These are phyloP conservation scores for Musca vetustissima DNA, from an alignment of 1,140 invertebrate genomes.

Conservation along the genomic window DNA sequence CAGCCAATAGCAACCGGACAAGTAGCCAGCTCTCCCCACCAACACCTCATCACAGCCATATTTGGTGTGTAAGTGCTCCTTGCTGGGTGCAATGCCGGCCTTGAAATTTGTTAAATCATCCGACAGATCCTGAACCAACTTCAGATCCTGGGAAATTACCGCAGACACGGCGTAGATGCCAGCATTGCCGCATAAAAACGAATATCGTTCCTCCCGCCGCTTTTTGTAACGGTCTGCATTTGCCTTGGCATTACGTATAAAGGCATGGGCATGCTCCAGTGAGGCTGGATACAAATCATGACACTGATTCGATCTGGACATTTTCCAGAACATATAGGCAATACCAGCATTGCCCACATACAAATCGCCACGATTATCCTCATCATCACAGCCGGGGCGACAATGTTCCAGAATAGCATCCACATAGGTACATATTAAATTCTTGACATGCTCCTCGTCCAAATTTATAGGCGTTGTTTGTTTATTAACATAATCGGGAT, in stretches of 20 bases:
- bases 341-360: slow-evolving; percentile 62
- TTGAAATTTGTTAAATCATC: slow-evolving; percentile 57
- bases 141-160: slow-evolving; percentile 51
- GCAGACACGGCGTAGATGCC: slow-evolving; percentile 66
- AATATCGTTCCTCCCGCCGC: slow-evolving; percentile 50
- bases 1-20: slow-evolving; percentile 75
- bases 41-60: slow-evolving; percentile 82
- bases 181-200: slow-evolving; percentile 65
- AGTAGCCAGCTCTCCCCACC: slow-evolving; percentile 78
- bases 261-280: slow-evolving; percentile 54
- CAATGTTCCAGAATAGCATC: slow-evolving; percentile 51
- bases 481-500: slow-evolving; percentile 40
- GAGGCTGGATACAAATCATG: slow-evolving; percentile 44
- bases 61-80: slow-evolving; percentile 64
- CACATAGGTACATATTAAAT: slow-evolving; percentile 51
- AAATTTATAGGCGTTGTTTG: slow-evolving; percentile 42
- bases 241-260: slow-evolving; percentile 56
- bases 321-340: slow-evolving; percentile 60
- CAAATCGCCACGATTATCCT: slow-evolving; percentile 57
- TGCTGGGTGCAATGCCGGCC: slow-evolving; percentile 53
- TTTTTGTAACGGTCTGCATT: slow-evolving; percentile 51
- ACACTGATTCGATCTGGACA: slow-evolving; percentile 55
- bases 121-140: slow-evolving; percentile 54
- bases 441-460: slow-evolving; percentile 52
- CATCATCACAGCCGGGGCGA: slow-evolving; percentile 43